Evolutionary conservation across 2,888 invertebrate genomes (phyloP).

Genomic region (Saturnia pavonia): DNA sequence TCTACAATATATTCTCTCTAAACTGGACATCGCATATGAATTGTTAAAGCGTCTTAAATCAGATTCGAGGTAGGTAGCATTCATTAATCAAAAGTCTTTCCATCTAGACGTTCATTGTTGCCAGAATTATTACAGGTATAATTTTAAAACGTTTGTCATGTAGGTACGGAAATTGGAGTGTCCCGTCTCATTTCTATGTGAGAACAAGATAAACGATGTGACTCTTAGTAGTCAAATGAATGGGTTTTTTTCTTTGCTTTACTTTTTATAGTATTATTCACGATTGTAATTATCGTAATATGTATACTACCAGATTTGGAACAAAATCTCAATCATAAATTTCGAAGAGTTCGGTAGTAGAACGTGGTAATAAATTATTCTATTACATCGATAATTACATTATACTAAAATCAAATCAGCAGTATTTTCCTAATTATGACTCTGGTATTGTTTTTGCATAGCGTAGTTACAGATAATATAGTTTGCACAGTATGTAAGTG

Average conservation of each 20-base stretch:
- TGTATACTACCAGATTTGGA: no score
- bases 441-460: no score
- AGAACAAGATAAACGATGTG: conserved; percentile 20
- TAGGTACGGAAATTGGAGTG: conserved; percentile 23
- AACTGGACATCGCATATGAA: background rate
- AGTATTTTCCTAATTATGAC: no score
- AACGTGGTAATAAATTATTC: no score
- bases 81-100: background rate
- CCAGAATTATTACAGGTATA: conserved; percentile 14
- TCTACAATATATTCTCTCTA: background rate
- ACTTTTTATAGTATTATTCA: conserved; percentile 3
- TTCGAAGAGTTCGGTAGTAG: no score
- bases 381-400: no score
- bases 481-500: no score
- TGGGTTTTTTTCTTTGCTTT: conserved; percentile 2
- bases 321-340: no score
- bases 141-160: conserved; percentile 21
- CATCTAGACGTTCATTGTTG: background rate
- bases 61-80: background rate
- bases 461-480: no score
- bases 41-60: background rate
- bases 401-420: no score
- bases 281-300: background rate
- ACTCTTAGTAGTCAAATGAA: conserved; percentile 5
- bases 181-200: conserved; percentile 15